These are phyloP conservation scores for Mesitornis unicolor DNA, from an alignment of 2,113 vertebrate species.

Conservation along the genomic window DNA sequence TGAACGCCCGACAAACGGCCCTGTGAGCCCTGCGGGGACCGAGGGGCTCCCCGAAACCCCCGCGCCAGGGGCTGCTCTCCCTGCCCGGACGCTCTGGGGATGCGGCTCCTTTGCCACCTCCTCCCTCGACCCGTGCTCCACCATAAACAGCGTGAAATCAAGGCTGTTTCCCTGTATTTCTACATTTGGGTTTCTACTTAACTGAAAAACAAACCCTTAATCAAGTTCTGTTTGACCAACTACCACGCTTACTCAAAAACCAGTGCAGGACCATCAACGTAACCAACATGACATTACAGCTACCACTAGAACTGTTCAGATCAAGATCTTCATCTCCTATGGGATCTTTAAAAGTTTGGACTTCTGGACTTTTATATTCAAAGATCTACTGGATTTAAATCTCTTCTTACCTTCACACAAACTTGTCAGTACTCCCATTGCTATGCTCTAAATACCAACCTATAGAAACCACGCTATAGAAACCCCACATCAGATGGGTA, in stretches of 20 bases:
- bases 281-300: no score
- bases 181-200: neutral
- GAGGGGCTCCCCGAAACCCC: no score
- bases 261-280: no score
- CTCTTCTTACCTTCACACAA: neutral
- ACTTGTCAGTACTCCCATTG: no score
- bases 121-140: no score
- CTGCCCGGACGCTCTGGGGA: no score
- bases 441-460: neutral
- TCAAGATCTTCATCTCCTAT: neutral
- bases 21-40: no score
- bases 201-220: neutral
- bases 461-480: rapidly evolving
- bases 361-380: neutral
- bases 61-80: no score
- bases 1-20: no score
- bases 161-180: rapidly evolving
- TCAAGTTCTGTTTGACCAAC: neutral
- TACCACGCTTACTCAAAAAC: neutral
- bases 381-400: neutral
- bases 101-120: no score
- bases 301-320: neutral
- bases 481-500: neutral
- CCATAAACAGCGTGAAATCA: neutral
- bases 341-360: neutral